Evolutionary conservation across 1,140 invertebrate genomes (phyloP), one percentile per base, ranked within the genome.

Genomic region (Drosophila ambigua): DNA sequence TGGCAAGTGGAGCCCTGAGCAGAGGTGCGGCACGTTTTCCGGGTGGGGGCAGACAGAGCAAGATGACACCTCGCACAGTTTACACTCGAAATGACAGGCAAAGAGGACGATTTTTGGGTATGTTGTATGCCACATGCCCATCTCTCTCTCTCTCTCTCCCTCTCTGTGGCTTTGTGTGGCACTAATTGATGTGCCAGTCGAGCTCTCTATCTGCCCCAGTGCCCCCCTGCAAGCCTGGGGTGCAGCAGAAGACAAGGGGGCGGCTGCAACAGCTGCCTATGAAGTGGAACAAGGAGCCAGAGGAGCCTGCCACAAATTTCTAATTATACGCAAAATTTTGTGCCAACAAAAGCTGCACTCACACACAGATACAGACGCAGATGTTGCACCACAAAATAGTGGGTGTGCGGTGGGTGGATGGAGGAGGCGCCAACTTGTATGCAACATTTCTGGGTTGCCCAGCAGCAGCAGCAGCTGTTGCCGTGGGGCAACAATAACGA

Each of bases 311-410:
- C 84, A 77, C 84, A 89, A 88, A 88, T 88, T 88, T 88, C 83
- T 88, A 88, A 88, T 88, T 88, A 88, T 83, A 89, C 84, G 84
- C 82, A 89, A 89, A 89, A 89, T 88, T 88, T 58, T 88, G 77
- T 88, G 79, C 84, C 72, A 88, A 87, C 83, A 88, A 83, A 79
- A 79, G 75, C 72, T 59, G 62, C 79, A 59, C 58, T 69, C 75
- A 63, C 66, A 49, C 51, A 58, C 43, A 60, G 54, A 60, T 45
- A 53, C 52, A 44, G 43, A 43, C 43, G 26, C 41, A 48, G 24
- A 35, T 26, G 23, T 16, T 23, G 28, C 13, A 44, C 46, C 39
- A 53, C 35, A 43, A 53, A 69, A 66, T 53, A 35, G 68, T 66
- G 58, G 31, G 39, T 23, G 26, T 45, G 15, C n/a, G 20, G 39